Evolutionary conservation across 2,797 vertebrate species (phyloP), one percentile per base, ranked within the genome.

Genomic region (Melopsittacus undulatus): DNA sequence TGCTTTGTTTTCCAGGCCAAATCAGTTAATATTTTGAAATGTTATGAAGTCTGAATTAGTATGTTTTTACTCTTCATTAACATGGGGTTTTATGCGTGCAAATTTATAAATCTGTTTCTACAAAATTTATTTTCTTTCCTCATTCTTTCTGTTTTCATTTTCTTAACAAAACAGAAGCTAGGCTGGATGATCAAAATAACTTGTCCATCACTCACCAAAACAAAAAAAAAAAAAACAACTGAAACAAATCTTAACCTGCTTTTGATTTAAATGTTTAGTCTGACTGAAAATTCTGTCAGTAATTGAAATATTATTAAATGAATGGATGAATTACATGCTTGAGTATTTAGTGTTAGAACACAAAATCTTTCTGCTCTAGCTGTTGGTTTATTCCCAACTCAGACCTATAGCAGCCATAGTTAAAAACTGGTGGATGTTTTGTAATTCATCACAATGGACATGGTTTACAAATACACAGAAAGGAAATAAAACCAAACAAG

Each of bases 211-310:
- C 48, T 61, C 14, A 52, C 12, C 4, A 23, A 38, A 69, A 46
- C 0, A 63, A 2, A 1, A 30, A 7, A 19, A 7, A 19, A 9
- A 3, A 1, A 1, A 9, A 38, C 30, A 22, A 49, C 0, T 4
- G 2, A 72, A 75, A 75, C 0, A 42, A 76, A 29, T 22, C 6
- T 20, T 7, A 64, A 9, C 2, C 36, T 6, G 1, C 4, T 61
- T 87, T 91, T 89, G 6, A 78, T 85, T 86, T 74, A 49, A 66
- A 69, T 20, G 9, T 63, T 90, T 74, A 57, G 29, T 63, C 83
- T 59, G 19, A 76, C 30, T 51, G 48, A 80, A 64, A 63, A 70
- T 69, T 87, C 74, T 85, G 57, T 38, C 70, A 79, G 52, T 34
- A 88, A 40, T 52, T 74, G n/a, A 87, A 78, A 52, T 78, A 59